Base-by-base conservation (phyloP, 1,140 invertebrate genomes). In the Drosophila carrolli region DNA sequence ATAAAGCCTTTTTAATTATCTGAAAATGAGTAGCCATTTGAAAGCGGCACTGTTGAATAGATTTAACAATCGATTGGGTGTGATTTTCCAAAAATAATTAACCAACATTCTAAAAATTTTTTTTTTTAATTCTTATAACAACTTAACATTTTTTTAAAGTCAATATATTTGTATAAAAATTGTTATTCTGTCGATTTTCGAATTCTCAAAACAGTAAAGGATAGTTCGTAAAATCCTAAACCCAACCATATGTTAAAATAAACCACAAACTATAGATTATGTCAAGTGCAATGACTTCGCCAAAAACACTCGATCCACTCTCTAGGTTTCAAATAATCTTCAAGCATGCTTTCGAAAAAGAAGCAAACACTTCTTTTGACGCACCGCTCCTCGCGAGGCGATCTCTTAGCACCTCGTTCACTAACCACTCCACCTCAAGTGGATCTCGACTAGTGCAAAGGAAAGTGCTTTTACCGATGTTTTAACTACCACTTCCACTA, bases 381-480 rank as follows among this genome's bases (percentile, higher is more conserved):
- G 29, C 29, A 32, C 29, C 29, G 29, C 29, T 32, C 29, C 29
- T 32, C 29, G 29, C 29, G 29, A 61, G 55, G 44, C 56, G 48
- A 54, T 66, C 73, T 58, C 51, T 66, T 75, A 75, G 73, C 72
- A 75, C 53, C 72, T 75, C 61, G 32, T 44, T 32, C 40, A 16
- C 53, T 19, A 40, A 8, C 32, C 53, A 63, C 63, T 63, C 40
- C 47, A 55, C 27, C 62, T 66, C 40, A 32, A 51, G 54, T 75
- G 27, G 19, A 37, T 46, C 27, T 32, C 29, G 44, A 35, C 43
- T 37, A 66, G 54, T 48, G 56, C 55, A 66, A 66, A 75, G 72
- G 73, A 75, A 75, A 75, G 73, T 75, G 73, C 63, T 75, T 75
- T 66, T 75, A 50, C 44, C 61, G 47, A 75, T 75, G 72, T 75